Evolutionary conservation across 2,888 invertebrate genomes (phyloP).

Genomic region (Pristionchus exspectatus): DNA sequence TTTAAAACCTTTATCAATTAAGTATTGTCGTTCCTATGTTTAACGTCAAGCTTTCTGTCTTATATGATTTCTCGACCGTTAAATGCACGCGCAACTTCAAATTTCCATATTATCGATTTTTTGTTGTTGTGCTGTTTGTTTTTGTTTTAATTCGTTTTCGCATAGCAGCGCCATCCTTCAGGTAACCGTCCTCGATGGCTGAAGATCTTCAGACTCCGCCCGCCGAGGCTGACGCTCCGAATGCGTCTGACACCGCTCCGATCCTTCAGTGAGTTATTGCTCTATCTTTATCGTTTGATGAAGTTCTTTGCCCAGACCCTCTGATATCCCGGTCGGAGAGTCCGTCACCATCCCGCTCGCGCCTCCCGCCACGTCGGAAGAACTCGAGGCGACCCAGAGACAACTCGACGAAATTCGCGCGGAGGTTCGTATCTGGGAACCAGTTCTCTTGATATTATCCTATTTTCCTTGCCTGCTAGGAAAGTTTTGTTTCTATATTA

Average conservation of each 20-base stretch:
- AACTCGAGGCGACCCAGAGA: slow-evolving; percentile 40
- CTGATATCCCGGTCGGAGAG: not conserved
- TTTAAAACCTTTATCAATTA: too few relatives aligned
- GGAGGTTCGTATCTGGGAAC: slow-evolving; percentile 6
- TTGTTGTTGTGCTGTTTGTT: not conserved
- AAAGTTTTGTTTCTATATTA: too few relatives aligned
- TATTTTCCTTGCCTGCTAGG: too few relatives aligned
- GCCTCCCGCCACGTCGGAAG: slow-evolving; percentile 18
- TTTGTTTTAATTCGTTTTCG: not conserved
- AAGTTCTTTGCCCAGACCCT: not conserved
- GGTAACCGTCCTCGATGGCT: not conserved
- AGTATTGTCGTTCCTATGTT: too few relatives aligned
- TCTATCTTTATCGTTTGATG: not conserved
- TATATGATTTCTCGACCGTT: too few relatives aligned
- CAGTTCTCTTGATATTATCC: not conserved
- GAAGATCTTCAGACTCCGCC: not conserved
- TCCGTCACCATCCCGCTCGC: not conserved
- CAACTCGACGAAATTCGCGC: slow-evolving; percentile 52
- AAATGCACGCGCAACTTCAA: not conserved
- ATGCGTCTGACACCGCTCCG: not conserved
- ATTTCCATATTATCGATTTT: slow-evolving; percentile 14
- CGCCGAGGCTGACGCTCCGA: not conserved
- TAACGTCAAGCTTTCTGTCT: too few relatives aligned
- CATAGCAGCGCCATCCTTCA: not conserved
- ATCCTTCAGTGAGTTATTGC: not conserved